These are phyloP conservation scores for Scolopax rusticola DNA, from an alignment of 2,797 vertebrate species.

Conservation along the genomic window DNA sequence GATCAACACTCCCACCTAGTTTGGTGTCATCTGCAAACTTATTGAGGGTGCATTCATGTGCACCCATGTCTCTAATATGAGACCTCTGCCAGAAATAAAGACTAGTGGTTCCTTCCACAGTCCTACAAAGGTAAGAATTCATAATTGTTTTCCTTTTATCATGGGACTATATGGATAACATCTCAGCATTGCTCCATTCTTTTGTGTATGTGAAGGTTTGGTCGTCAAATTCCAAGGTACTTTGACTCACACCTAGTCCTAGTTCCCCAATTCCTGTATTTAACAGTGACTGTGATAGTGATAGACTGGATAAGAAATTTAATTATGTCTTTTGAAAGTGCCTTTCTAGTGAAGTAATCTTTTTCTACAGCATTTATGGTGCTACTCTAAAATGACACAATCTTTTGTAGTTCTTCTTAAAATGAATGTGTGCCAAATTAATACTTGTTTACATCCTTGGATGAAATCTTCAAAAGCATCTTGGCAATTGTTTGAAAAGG, in stretches of 20 bases:
- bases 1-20: no score
- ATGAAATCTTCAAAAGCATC: conserved; percentile 52
- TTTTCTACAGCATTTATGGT: not conserved
- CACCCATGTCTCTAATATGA: not conserved
- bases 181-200: not conserved
- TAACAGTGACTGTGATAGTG: not conserved
- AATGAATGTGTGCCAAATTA: not conserved
- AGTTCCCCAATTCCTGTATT: not conserved
- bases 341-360: not conserved
- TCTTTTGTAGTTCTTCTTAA: conserved; percentile 14
- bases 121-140: not conserved
- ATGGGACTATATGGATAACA: not conserved
- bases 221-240: not conserved
- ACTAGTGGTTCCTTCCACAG: not conserved
- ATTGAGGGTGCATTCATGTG: no score
- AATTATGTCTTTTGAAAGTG: not conserved
- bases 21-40: no score
- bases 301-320: not conserved
- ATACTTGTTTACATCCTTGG: conserved; percentile 33
- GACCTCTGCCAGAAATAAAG: not conserved
- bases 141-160: not conserved
- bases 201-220: not conserved
- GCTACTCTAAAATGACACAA: not conserved
- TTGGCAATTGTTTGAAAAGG: conserved; percentile 63
- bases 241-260: not conserved